Percentiles rank a stretch among this genome's conserved stretches.
phyloP scores from a whole-genome alignment of 2,113 vertebrate genomes.

The Syngnathoides biaculeatus region DNA sequence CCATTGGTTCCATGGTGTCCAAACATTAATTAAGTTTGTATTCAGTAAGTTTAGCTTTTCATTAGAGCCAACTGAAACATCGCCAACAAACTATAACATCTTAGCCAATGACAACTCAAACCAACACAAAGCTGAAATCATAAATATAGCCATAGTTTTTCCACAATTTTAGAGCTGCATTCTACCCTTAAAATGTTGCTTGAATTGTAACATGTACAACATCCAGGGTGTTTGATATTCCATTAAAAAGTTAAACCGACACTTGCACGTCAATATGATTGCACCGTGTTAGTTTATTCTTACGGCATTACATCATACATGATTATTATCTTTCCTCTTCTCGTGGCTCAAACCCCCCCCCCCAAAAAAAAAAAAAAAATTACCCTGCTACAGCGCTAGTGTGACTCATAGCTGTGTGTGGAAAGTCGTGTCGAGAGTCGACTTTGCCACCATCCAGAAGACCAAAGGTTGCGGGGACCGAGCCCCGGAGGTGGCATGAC shows the following conservation, averaged over 20 bases:
- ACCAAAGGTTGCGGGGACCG: not conserved
- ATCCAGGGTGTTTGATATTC: not conserved
- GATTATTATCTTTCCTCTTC: not conserved
- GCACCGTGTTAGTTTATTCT: not conserved
- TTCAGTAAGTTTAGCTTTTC: not conserved
- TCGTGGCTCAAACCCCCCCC: not conserved
- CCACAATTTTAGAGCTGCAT: not conserved
- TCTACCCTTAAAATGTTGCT: not conserved
- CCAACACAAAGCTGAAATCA: not conserved
- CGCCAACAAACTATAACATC: not conserved
- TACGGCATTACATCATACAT: not conserved
- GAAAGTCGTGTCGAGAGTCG: not conserved
- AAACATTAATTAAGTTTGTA: not conserved
- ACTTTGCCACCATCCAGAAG: conserved; percentile 6
- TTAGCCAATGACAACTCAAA: not conserved
- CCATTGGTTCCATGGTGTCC: not conserved
- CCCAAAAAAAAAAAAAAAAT: not conserved
- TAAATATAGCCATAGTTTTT: not conserved
- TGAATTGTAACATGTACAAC: not conserved
- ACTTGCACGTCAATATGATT: not conserved
- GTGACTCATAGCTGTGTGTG: conserved; percentile 6
- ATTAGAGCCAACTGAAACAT: not conserved
- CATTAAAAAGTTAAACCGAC: not conserved
- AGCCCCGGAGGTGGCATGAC: conserved; percentile 1
- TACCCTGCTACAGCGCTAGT: not conserved